These are phyloP conservation scores for Lypha dubia DNA, from an alignment of 2,888 invertebrate species.

Conservation along the genomic window DNA sequence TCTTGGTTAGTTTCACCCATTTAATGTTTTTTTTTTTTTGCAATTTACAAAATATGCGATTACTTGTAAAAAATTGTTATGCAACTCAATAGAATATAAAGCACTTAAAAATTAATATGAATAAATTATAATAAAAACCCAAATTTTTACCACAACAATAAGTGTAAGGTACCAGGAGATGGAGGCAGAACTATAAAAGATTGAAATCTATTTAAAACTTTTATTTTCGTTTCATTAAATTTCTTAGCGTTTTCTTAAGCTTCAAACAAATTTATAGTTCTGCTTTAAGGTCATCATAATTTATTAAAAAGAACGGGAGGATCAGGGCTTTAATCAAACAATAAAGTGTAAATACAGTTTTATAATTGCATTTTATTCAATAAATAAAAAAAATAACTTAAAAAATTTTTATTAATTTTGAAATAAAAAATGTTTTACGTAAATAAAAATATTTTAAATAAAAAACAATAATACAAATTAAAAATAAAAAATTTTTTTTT, in stretches of 20 bases:
- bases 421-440: slow-evolving; percentile 37
- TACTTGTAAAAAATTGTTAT: slow-evolving; percentile 5
- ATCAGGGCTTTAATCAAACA: slow-evolving; percentile 43
- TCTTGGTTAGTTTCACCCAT: slow-evolving; percentile 31
- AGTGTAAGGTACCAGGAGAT: neutral
- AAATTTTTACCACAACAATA: neutral
- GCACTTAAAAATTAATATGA: slow-evolving; percentile 55
- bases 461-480: neutral
- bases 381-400: slow-evolving; percentile 72
- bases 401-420: slow-evolving; percentile 14
- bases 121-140: neutral
- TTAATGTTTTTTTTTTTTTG: slow-evolving; percentile 1
- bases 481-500: too few species aligned
- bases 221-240: neutral
- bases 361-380: slow-evolving; percentile 68
- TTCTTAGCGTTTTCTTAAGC: neutral
- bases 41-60: slow-evolving; percentile 24
- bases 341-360: slow-evolving; percentile 5
- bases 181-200: slow-evolving; percentile 38
- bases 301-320: neutral
- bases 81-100: slow-evolving; percentile 41
- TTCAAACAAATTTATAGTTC: slow-evolving; percentile 15
- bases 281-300: neutral
- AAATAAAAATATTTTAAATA: neutral
- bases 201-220: neutral